phyloP scores from a whole-genome alignment of 92 coral and sea anemone species.

The Metridium senile region DNA sequence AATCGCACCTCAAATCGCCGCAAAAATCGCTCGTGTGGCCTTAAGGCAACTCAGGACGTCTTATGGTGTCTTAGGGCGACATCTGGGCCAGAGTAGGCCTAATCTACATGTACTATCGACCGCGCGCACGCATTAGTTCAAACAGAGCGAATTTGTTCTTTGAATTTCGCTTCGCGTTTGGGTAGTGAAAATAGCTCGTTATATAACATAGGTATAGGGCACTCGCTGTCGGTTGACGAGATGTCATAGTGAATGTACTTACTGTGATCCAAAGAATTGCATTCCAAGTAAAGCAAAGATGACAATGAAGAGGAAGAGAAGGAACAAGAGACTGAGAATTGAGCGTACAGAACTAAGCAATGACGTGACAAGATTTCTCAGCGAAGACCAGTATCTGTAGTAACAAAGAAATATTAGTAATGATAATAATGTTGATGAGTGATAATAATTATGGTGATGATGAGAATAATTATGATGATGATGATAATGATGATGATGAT shows the following conservation, averaged over 20 bases:
- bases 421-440: neutral
- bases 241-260: conserved; percentile 33
- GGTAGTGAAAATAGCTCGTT: no score
- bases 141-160: no score
- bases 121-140: no score
- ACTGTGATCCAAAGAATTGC: conserved; percentile 95
- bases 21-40: no score
- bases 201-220: no score
- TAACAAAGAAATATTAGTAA: neutral
- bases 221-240: neutral
- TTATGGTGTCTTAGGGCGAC: no score
- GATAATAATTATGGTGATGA: neutral
- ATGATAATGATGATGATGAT: conserved; percentile 4
- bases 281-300: conserved; percentile 98
- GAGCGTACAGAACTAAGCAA: conserved; percentile 94
- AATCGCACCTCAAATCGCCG: no score
- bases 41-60: no score
- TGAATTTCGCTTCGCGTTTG: no score
- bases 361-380: conserved; percentile 95
- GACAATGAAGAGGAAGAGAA: conserved; percentile 94
- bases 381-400: conserved; percentile 95
- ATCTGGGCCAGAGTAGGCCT: no score
- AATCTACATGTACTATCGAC: no score
- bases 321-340: conserved; percentile 92
- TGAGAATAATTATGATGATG: neutral